These are phyloP conservation scores for Carpatolechia fugitivella DNA, from an alignment of 2,888 invertebrate species.

Conservation along the genomic window DNA sequence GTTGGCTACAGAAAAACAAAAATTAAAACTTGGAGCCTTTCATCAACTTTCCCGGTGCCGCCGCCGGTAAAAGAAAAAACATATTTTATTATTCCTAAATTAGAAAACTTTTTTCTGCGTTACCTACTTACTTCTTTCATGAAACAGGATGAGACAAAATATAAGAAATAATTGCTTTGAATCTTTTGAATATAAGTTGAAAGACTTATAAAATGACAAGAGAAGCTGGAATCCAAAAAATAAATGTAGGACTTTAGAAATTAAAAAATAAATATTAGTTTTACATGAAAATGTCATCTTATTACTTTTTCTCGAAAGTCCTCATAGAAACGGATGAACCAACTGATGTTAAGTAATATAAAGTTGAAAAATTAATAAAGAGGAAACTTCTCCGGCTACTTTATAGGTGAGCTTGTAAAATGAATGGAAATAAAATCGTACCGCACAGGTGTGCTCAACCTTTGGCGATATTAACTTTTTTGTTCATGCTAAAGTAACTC, in stretches of 20 bases:
- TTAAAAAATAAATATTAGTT: constrained; percentile 21
- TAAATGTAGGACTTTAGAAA: neutral
- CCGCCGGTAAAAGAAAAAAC: constrained; percentile 58
- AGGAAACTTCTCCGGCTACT: constrained; percentile 70
- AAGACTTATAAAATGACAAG: neutral
- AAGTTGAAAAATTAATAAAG: constrained; percentile 80
- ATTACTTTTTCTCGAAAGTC: constrained; percentile 22
- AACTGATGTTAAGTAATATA: constrained; percentile 74
- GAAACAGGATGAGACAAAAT: constrained; percentile 48
- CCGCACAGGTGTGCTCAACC: constrained; percentile 74
- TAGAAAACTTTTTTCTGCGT: constrained; percentile 65
- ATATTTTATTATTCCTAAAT: constrained; percentile 70
- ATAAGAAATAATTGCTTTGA: constrained; percentile 33
- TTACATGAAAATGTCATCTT: constrained; percentile 24
- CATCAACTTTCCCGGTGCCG: constrained; percentile 60
- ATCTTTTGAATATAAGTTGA: neutral
- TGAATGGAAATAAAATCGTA: constrained; percentile 78
- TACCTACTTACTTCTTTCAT: constrained; percentile 35
- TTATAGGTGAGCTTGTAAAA: constrained; percentile 77
- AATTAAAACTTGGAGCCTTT: constrained; percentile 65
- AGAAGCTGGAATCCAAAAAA: neutral
- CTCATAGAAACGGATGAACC: constrained; percentile 57
- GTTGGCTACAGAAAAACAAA: constrained; percentile 61
- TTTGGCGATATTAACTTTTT: constrained; percentile 77
- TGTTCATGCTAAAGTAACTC: constrained; percentile 59